Conservation (phyloP, 2,888 invertebrate genomes). For the Teleogryllus oceanicus region DNA sequence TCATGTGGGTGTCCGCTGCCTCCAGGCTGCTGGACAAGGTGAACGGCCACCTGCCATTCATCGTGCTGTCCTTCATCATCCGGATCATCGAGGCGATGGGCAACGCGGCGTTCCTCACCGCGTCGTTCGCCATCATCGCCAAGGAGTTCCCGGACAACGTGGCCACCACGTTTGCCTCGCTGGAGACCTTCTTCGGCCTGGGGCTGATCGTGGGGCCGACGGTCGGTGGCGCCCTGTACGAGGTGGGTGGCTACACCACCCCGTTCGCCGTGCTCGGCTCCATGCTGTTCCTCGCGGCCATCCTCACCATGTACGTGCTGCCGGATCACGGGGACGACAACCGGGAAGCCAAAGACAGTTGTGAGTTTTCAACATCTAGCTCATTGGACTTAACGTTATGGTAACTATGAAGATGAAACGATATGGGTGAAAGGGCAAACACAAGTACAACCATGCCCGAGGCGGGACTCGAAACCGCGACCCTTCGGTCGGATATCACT, state of each 20-base stretch:
- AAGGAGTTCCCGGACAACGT: slow-evolving; percentile 83
- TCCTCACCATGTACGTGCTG: slow-evolving; percentile 69
- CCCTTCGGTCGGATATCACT: no score
- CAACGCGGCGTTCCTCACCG: slow-evolving; percentile 80
- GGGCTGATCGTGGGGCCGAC: slow-evolving; percentile 88
- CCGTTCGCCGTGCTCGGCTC: slow-evolving; percentile 79
- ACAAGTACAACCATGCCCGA: no score
- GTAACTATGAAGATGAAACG: no score
- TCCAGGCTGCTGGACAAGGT: slow-evolving; percentile 67
- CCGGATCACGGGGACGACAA: slow-evolving; percentile 60
- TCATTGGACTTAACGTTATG: no score
- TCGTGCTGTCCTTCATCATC: slow-evolving; percentile 72
- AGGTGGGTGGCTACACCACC: slow-evolving; percentile 71
- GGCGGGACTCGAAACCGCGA: no score
- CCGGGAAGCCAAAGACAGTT: slow-evolving; percentile 55
- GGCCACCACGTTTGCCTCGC: slow-evolving; percentile 77
- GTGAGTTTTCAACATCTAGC: slow-evolving; percentile 49
- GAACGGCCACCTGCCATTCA: slow-evolving; percentile 68
- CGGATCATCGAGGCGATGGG: slow-evolving; percentile 81
- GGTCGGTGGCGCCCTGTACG: slow-evolving; percentile 80
- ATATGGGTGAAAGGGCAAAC: no score
- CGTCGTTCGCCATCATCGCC: slow-evolving; percentile 82
- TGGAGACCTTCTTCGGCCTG: slow-evolving; percentile 84
- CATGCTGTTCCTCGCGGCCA: slow-evolving; percentile 68
- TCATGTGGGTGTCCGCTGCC: slow-evolving; percentile 26